Evolutionary conservation across 2,113 vertebrate species (phyloP), one percentile per base, ranked within the genome.

Genomic region (Aldabrachelys gigantea): DNA sequence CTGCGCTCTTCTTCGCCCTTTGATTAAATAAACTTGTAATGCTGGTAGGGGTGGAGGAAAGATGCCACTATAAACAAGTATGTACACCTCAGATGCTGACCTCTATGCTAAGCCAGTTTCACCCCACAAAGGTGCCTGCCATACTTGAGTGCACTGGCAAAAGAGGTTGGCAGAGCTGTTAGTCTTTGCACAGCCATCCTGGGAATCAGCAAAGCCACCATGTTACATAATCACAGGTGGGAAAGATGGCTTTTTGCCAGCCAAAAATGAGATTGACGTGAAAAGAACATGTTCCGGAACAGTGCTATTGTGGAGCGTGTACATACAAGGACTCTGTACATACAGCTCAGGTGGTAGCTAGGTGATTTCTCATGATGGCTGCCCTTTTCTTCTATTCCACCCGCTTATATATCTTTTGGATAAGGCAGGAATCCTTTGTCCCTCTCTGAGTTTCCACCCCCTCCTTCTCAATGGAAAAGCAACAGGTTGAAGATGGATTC

Each of bases 121-220:
- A 38, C 22, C 16, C 49, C 72, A n/a, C 49, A 89, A 6, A 54
- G 8, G 53, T 87, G 80, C 24, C 3, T 0, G 53, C 41, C 80
- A 80, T 91, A 22, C 7, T 90, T 19, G 14, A 83, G 82, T 3
- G 25, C 21, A 0, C 1, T 62, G 47, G 75, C 38, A 56, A 94
- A 53, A 89, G 5, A 38, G 12, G 78, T 87, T 82, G 44, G 29
- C 35, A 50, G 57, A 53, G 80, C 25, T 92, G 14, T 93, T 82
- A 84, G 38, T 19, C 62, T 94, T 82, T 88, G 50, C 79, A 87
- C 80, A 94, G 29, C 29, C 92, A n/a, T 38, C 17, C 25, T 82
- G 65, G 81, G 54, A 91, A 89, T 65, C 52, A 80, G 35, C 65
- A 92, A 56, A 86, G 21, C 35, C 0, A 0, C 59, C 35, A 8